Conservation (phyloP, 2,888 invertebrate species). For the Cerceris ruficornis region DNA sequence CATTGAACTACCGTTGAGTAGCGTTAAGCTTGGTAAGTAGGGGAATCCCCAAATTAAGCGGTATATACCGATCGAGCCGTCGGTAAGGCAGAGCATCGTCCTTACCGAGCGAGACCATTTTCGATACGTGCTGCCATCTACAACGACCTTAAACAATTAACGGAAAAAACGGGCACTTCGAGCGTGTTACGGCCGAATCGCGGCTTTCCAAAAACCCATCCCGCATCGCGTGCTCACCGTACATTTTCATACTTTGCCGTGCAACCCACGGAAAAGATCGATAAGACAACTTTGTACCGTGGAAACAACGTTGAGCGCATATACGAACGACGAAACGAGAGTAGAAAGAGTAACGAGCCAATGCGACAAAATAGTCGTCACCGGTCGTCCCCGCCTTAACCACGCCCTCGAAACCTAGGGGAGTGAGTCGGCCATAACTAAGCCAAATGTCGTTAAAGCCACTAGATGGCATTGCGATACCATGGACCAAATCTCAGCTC, state of each 20-base stretch:
- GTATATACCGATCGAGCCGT: slow-evolving; percentile 71
- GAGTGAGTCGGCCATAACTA: slow-evolving; percentile 81
- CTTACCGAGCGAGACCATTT: slow-evolving; percentile 57
- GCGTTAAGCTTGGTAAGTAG: slow-evolving; percentile 75
- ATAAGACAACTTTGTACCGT: background rate
- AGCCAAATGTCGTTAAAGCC: slow-evolving; percentile 75
- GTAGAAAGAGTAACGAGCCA: slow-evolving; percentile 22
- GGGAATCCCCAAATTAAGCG: slow-evolving; percentile 69
- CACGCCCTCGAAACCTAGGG: slow-evolving; percentile 77
- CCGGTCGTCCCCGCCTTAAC: slow-evolving; percentile 64
- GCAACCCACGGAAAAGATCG: background rate
- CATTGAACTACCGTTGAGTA: slow-evolving; percentile 77
- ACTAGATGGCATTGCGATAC: slow-evolving; percentile 80
- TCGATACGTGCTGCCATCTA: slow-evolving; percentile 75
- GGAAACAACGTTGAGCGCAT: slow-evolving; percentile 3
- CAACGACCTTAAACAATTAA: slow-evolving; percentile 64
- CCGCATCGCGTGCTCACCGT: background rate
- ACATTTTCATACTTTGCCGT: background rate
- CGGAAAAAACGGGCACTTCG: slow-evolving; percentile 68
- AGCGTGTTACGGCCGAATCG: slow-evolving; percentile 59
- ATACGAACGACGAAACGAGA: slow-evolving; percentile 16
- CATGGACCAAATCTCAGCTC: slow-evolving; percentile 30
- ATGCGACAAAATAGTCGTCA: slow-evolving; percentile 51
- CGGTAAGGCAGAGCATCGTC: slow-evolving; percentile 71
- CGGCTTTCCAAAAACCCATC: slow-evolving; percentile 19